These are phyloP conservation scores for Clanis bilineata DNA, from an alignment of 2,888 invertebrate genomes.

Conservation along the genomic window DNA sequence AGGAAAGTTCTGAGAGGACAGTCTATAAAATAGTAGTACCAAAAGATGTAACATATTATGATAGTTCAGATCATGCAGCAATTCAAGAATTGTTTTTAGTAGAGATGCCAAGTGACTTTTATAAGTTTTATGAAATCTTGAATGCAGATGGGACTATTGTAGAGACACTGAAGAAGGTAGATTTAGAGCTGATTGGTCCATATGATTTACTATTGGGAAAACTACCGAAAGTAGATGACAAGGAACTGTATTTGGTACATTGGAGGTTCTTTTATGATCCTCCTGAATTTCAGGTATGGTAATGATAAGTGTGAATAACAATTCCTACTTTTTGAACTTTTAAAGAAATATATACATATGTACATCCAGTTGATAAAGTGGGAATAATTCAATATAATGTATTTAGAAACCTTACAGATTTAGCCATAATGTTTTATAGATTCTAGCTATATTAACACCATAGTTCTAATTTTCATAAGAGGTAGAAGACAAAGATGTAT, in stretches of 20 bases:
- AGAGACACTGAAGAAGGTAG: conserved; percentile 84
- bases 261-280: conserved; percentile 97
- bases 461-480: too few species aligned
- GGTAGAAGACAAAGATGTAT: too few species aligned
- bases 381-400: too few species aligned
- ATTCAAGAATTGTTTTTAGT: conserved; percentile 90
- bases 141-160: conserved; percentile 78
- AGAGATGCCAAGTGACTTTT: conserved; percentile 96
- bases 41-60: conserved; percentile 57
- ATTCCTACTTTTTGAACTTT: too few species aligned
- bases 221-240: conserved; percentile 79
- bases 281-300: conserved; percentile 92
- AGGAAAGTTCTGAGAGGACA: background rate
- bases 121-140: conserved; percentile 90
- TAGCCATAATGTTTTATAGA: too few species aligned
- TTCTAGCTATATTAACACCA: too few species aligned
- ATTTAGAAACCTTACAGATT: too few species aligned
- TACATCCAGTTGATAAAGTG: too few species aligned
- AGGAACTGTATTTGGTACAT: conserved; percentile 87
- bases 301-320: too few species aligned
- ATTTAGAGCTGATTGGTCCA: conserved; percentile 91
- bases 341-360: too few species aligned
- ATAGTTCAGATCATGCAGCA: conserved; percentile 75
- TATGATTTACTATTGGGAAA: conserved; percentile 90
- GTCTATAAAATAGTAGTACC: conserved; percentile 29